Percentiles rank a stretch among this genome's conserved stretches.
These are phyloP conservation scores for Patella caerulea DNA, from an alignment of 2,888 invertebrate species.

Conservation along the genomic window DNA sequence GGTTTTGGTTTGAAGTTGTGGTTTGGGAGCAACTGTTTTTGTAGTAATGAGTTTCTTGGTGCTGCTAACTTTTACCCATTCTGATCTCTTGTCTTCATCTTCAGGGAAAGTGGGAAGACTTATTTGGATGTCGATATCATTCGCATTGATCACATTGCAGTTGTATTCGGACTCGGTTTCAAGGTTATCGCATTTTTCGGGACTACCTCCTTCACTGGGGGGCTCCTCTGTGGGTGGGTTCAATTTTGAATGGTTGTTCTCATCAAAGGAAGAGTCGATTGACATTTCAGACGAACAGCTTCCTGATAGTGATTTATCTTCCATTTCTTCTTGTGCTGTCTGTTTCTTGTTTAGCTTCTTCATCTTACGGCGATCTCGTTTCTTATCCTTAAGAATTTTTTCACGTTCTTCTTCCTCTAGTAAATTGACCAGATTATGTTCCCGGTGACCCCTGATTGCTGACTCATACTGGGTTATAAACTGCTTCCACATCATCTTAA, in stretches of 20 bases:
- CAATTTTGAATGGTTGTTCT: background rate
- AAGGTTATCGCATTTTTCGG: background rate
- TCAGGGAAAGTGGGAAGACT: background rate
- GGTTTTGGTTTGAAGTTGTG: background rate
- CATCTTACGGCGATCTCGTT: conserved; percentile 42
- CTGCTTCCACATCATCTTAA: conserved; percentile 38
- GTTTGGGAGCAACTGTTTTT: background rate
- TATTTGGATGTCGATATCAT: no score
- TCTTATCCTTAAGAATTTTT: conserved; percentile 45
- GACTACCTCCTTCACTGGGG: background rate
- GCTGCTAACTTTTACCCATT: background rate
- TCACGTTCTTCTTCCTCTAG: conserved; percentile 52
- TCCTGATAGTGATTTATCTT: background rate
- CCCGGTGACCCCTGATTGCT: conserved; percentile 38
- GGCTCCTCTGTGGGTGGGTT: background rate
- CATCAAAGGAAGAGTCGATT: background rate
- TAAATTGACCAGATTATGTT: conserved; percentile 47
- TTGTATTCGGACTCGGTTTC: background rate
- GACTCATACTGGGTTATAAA: conserved; percentile 44
- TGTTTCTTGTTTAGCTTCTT: conserved; percentile 18
- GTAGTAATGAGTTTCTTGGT: background rate
- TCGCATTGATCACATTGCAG: no score
- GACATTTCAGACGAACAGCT: background rate
- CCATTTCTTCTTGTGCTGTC: background rate
- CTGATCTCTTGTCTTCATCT: background rate